Conservation (phyloP, 2,113 vertebrate genomes). For the Perca fluviatilis region DNA sequence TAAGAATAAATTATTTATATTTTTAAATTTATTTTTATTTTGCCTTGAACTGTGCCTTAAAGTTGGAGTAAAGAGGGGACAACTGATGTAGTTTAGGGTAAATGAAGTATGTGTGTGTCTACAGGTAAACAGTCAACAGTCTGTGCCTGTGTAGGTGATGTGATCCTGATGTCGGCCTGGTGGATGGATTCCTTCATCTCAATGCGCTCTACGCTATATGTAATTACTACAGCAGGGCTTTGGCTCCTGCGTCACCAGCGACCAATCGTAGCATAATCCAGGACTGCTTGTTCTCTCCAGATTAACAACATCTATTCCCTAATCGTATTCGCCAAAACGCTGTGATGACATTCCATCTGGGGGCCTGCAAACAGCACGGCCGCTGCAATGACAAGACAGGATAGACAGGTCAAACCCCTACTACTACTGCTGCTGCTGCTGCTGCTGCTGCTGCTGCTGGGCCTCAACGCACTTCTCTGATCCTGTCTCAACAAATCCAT, state of each 20-base stretch:
- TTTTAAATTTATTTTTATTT: too few species aligned
- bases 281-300: constrained; percentile 71
- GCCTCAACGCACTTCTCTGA: constrained; percentile 8
- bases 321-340: constrained; percentile 63
- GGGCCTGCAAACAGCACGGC: constrained; percentile 32
- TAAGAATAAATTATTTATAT: too few species aligned
- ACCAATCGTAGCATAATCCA: constrained; percentile 73
- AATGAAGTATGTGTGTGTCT: not conserved
- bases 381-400: constrained; percentile 37
- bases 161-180: constrained; percentile 26
- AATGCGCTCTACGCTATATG: constrained; percentile 51
- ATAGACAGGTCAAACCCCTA: constrained; percentile 54
- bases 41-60: too few species aligned
- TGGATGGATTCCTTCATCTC: constrained; percentile 63
- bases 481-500: constrained; percentile 67
- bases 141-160: constrained; percentile 14
- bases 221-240: constrained; percentile 71
- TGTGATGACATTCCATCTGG: constrained; percentile 71
- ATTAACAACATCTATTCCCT: constrained; percentile 78
- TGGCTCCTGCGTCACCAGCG: constrained; percentile 64
- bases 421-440: not conserved
- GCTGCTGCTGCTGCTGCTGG: not conserved
- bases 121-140: constrained; percentile 16
- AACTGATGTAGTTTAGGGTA: constrained; percentile 1
- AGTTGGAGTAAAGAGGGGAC: constrained; percentile 4